phyloP scores from a whole-genome alignment of 2,113 vertebrate genomes.

The Urocolius indicus region DNA sequence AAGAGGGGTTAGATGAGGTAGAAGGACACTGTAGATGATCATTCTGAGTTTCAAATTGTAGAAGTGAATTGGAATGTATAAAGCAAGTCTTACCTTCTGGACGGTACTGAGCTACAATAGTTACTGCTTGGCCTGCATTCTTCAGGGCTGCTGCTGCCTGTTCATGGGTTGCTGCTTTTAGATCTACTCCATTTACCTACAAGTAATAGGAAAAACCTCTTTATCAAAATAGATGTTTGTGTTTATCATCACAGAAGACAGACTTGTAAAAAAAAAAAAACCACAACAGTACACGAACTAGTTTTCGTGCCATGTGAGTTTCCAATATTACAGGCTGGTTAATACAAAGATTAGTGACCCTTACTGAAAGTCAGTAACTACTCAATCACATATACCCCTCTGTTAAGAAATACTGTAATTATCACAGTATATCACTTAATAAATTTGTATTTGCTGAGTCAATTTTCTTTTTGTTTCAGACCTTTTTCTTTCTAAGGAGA shows the following conservation, averaged over 20 bases:
- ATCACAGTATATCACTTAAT: background rate
- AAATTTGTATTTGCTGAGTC: background rate
- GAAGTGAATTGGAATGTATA: background rate
- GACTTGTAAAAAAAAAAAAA: background rate
- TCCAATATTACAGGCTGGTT: background rate
- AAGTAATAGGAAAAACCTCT: conserved; percentile 4
- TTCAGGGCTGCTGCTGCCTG: conserved; percentile 94
- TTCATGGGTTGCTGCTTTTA: conserved; percentile 92
- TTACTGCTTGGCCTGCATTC: conserved; percentile 95
- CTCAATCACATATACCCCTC: background rate
- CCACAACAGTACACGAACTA: background rate
- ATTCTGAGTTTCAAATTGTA: background rate
- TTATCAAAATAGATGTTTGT: conserved; percentile 9
- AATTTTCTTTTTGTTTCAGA: background rate
- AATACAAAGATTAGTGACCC: background rate
- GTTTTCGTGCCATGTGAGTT: background rate
- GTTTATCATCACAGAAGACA: background rate
- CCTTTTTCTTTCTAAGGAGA: background rate
- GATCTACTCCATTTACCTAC: conserved; percentile 95
- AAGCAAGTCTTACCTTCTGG: conserved; percentile 88
- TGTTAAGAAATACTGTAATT: background rate
- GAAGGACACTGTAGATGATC: background rate
- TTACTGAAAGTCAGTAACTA: background rate
- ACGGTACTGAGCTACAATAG: conserved; percentile 94
- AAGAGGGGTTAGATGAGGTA: background rate